These are phyloP conservation scores for Amphipoea oculea DNA, from an alignment of 2,888 invertebrate species.

Conservation along the genomic window DNA sequence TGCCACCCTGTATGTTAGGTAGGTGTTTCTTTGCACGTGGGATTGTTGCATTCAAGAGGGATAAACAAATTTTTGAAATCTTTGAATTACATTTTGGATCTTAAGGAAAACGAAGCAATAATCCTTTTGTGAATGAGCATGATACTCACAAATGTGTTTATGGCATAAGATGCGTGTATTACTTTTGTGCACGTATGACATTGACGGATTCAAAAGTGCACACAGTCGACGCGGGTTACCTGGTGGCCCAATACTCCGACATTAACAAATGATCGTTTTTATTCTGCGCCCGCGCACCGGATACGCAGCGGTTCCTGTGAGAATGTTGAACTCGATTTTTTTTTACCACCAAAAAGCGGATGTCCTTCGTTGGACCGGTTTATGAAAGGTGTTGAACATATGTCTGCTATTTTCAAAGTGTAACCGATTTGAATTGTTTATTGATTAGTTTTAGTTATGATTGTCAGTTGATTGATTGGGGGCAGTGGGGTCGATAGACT, in stretches of 20 bases:
- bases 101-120: conserved; percentile 1
- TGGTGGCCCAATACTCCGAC: conserved; percentile 79
- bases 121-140: neutral
- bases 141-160: conserved; percentile 20
- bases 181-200: conserved; percentile 63
- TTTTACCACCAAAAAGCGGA: conserved; percentile 89
- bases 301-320: conserved; percentile 89
- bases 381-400: conserved; percentile 91
- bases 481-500: conserved; percentile 47
- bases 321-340: conserved; percentile 88
- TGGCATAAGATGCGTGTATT: conserved; percentile 18
- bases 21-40: neutral
- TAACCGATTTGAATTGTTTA: conserved; percentile 73
- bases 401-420: conserved; percentile 83
- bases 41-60: neutral
- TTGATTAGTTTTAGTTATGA: conserved; percentile 61
- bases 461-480: conserved; percentile 60
- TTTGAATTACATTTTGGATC: neutral
- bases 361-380: conserved; percentile 90
- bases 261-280: conserved; percentile 89
- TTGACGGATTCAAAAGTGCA: conserved; percentile 73
- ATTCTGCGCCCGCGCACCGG: conserved; percentile 88
- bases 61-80: neutral
- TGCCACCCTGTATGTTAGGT: neutral
- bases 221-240: conserved; percentile 76